A percentile compares a stretch with the other conserved stretches of the same genome.
Conservation (phyloP, 2,797 vertebrate species). For the Mormyrus hasselquistii region DNA sequence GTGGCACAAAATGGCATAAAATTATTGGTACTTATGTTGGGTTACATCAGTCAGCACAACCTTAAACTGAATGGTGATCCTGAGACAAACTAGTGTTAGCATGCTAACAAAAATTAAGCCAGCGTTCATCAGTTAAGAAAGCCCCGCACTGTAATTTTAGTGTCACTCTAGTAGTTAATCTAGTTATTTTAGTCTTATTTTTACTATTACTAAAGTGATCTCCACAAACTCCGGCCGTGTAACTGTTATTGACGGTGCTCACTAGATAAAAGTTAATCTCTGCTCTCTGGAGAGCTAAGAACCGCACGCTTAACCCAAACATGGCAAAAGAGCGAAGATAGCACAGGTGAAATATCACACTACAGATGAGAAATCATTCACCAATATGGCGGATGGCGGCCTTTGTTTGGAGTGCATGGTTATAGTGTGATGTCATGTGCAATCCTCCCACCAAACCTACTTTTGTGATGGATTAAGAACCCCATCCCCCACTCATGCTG, state of each 20-base stretch:
- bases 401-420: not conserved
- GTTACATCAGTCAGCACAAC: not conserved
- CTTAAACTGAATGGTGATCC: not conserved
- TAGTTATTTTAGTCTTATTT: not conserved
- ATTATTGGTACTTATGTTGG: not conserved
- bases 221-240: not conserved
- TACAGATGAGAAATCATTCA: not conserved
- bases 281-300: not conserved
- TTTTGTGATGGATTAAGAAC: not conserved
- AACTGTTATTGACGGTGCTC: not conserved
- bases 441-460: not conserved
- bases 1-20: not conserved
- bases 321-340: not conserved
- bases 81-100: not conserved
- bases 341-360: not conserved
- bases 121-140: not conserved
- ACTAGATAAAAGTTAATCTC: not conserved
- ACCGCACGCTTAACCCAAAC: not conserved
- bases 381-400: not conserved
- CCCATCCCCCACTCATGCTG: not conserved
- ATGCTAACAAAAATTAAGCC: not conserved
- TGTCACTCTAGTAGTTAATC: not conserved
- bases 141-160: not conserved
- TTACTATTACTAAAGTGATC: not conserved
- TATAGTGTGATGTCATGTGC: not conserved